These are phyloP conservation scores for Lepidocyrtinus sp. DNA, from an alignment of 2,888 invertebrate genomes.

Conservation along the genomic window DNA sequence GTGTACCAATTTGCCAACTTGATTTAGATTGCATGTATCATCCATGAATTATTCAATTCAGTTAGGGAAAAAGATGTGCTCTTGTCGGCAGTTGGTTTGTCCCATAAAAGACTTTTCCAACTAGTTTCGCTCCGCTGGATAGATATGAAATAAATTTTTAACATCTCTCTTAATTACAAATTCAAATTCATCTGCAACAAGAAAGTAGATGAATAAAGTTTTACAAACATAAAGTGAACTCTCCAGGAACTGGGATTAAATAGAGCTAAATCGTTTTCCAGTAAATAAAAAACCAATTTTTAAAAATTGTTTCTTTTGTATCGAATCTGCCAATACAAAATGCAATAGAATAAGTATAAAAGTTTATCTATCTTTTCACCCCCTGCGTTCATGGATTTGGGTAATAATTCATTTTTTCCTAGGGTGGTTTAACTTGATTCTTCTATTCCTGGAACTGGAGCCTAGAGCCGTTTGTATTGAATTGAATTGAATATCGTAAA, in stretches of 20 bases:
- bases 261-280: not conserved
- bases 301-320: not conserved
- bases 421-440: no score
- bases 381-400: no score
- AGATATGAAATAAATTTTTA: slow-evolving; percentile 1
- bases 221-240: no score
- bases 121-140: not conserved
- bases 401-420: no score
- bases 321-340: not conserved
- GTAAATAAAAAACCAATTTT: no score
- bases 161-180: not conserved
- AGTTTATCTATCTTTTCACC: no score
- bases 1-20: not conserved
- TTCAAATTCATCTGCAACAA: slow-evolving; percentile 4
- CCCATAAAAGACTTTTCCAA: no score
- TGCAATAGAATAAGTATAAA: not conserved
- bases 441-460: no score
- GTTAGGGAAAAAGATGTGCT: not conserved
- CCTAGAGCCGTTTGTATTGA: no score
- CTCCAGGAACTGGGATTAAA: not conserved
- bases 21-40: not conserved
- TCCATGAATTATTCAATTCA: not conserved
- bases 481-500: not conserved
- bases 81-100: not conserved
- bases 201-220: not conserved